Evolutionary conservation across 2,797 vertebrate species (phyloP).

Genomic region (Argentina silus): DNA sequence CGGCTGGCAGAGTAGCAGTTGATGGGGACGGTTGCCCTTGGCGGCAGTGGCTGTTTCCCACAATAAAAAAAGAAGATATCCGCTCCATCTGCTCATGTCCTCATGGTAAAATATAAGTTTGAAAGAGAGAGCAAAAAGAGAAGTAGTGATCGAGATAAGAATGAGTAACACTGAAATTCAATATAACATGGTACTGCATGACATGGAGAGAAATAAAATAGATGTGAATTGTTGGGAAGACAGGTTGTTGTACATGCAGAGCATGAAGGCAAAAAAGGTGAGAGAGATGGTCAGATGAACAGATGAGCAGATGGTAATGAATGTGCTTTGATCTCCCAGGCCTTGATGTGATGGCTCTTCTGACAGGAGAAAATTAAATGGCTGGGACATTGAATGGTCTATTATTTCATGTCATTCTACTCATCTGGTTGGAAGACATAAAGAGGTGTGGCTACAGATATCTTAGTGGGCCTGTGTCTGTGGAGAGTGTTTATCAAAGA

Average conservation of each 20-base stretch:
- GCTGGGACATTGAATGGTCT: constrained; percentile 20
- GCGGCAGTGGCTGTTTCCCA: constrained; percentile 3
- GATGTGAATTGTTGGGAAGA: no score
- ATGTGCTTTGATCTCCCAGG: constrained; percentile 27
- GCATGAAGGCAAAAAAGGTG: neutral
- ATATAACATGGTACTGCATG: no score
- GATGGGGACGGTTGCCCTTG: constrained; percentile 13
- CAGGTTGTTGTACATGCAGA: no score
- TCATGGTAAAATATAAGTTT: neutral
- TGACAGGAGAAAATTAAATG: constrained; percentile 2
- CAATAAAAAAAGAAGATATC: neutral
- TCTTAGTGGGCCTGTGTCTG: neutral
- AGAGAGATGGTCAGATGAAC: constrained; percentile 14
- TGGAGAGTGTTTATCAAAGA: constrained; percentile 32
- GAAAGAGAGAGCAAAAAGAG: no score
- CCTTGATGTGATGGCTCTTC: constrained; percentile 16
- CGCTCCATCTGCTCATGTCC: constrained; percentile 14
- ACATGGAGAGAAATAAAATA: no score
- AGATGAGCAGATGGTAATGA: constrained; percentile 18
- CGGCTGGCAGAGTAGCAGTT: constrained; percentile 2
- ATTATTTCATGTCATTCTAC: constrained; percentile 15
- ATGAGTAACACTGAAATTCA: no score
- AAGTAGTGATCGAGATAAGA: no score
- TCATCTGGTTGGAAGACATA: neutral
- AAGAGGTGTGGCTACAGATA: neutral